Evolutionary conservation across 2,113 vertebrate species (phyloP).

Genomic region (Halichoerus grypus): DNA sequence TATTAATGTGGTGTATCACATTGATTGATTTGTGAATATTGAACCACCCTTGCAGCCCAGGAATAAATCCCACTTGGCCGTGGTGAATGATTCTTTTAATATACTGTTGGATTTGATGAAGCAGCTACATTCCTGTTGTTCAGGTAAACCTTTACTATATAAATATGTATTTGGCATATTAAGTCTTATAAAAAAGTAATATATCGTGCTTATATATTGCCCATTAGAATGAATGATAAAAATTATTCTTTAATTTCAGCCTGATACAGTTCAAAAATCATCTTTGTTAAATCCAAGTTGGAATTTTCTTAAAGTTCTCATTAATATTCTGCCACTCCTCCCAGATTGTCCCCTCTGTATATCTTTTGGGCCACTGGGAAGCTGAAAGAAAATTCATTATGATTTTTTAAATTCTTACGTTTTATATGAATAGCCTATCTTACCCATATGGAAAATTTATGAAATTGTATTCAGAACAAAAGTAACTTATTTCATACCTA

Average conservation of each 20-base stretch:
- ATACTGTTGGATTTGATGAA: neutral
- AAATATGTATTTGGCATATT: neutral
- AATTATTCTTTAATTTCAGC: neutral
- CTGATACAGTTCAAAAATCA: neutral
- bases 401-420: neutral
- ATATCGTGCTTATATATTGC: neutral
- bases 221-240: neutral
- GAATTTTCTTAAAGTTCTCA: neutral
- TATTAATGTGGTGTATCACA: neutral
- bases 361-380: neutral
- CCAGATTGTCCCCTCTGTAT: accelerated
- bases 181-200: neutral
- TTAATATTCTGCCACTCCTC: neutral
- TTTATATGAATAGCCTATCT: neutral
- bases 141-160: neutral
- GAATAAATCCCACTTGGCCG: neutral
- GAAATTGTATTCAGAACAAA: conserved; percentile 25
- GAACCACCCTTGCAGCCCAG: neutral
- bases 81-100: neutral
- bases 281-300: neutral
- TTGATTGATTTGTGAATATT: neutral
- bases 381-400: neutral
- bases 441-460: neutral
- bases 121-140: neutral
- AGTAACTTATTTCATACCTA: neutral